Evolutionary conservation across 2,797 vertebrate genomes (phyloP), one percentile per base, ranked within the genome.

Genomic region (Hephaestus fuliginosus): DNA sequence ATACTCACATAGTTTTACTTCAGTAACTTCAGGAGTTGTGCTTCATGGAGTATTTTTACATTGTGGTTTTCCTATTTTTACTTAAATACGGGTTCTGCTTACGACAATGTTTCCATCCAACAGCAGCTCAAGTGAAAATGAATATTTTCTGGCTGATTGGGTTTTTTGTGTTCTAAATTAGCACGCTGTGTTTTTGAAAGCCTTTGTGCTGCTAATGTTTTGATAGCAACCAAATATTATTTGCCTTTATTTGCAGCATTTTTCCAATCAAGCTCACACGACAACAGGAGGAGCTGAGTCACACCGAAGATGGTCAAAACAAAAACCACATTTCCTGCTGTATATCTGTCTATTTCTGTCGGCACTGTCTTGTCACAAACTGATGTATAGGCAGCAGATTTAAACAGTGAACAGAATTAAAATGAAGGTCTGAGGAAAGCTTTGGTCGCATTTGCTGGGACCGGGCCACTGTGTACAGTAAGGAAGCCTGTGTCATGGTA

Each of bases 261-360:
- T 64, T 74, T 78, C 83, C 84, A 84, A 87, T 87, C 85, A 86
- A 86, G 78, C 84, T 91, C 79, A 77, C 82, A 78, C 70, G 78
- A 79, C 78, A 91, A 81, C 77, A 81, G 70, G 70, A 30, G 46
- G 56, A 73, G 77, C 80, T 68, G 72, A 86, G 79, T 81, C 67
- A 83, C 73, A 77, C 55, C 12, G 73, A 64, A 39, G 81, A 64
- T 5, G 22, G 74, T 57, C 25, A 70, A 82, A 66, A 78, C 60
- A 70, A 71, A 13, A 25, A 82, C 74, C 36, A 33, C 53, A 57
- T 56, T 86, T 82, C 62, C 57, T 71, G 55, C 39, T 80, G 30
- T 33, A 2, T 81, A 30, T 76, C 49, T 72, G n/a, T 72, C 48
- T 56, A 15, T 44, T 55, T 83, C 53, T 68, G 39, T 60, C 62